Percentiles rank a stretch among this genome's conserved stretches.
These are phyloP conservation scores for Palaemon carinicauda DNA, from an alignment of 1,140 invertebrate species.

Conservation along the genomic window DNA sequence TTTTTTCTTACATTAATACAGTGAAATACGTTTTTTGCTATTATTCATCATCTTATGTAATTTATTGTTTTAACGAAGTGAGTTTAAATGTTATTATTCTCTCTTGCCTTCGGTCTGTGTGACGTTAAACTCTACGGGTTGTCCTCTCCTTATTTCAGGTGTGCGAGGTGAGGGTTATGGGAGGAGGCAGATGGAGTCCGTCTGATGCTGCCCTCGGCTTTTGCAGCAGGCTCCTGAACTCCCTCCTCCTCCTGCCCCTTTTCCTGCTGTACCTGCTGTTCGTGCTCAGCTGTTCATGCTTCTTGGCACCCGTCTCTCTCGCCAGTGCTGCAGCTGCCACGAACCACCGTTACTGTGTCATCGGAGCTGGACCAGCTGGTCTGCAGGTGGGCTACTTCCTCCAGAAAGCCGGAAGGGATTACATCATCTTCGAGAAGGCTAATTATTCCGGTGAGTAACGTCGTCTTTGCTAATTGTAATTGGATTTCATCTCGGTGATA, in stretches of 20 bases:
- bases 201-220: not conserved
- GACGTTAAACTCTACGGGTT: no score
- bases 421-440: slow-evolving; percentile 65
- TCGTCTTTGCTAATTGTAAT: not conserved
- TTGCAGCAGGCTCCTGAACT: not conserved
- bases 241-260: not conserved
- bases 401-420: slow-evolving; percentile 63
- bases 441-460: slow-evolving; percentile 64
- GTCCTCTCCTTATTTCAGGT: not conserved
- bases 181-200: not conserved
- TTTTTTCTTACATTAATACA: no score
- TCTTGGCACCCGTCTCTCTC: not conserved
- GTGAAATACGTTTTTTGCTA: no score
- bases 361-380: slow-evolving; percentile 67
- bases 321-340: not conserved
- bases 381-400: slow-evolving; percentile 67
- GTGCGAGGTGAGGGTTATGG: not conserved
- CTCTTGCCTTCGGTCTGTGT: no score
- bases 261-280: not conserved
- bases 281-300: not conserved
- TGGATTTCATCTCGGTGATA: not conserved
- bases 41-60: no score
- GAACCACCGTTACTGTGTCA: slow-evolving; percentile 64
- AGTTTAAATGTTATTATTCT: no score
- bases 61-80: no score